phyloP scores from a whole-genome alignment of 2,888 invertebrate genomes.

The Colostygia pectinataria region DNA sequence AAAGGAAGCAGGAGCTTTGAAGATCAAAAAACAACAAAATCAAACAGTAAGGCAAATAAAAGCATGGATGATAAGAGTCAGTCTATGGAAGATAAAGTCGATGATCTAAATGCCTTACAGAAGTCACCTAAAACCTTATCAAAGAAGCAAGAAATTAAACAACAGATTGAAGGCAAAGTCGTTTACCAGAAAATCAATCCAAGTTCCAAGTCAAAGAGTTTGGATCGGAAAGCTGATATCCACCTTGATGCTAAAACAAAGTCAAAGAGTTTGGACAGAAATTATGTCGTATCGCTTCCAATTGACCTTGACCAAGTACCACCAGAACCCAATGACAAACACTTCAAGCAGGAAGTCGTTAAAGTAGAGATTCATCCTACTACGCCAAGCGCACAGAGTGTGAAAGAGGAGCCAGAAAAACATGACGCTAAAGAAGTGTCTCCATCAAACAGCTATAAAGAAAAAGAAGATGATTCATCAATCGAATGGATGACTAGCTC shows the following conservation, averaged over 20 bases:
- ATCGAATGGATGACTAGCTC: constrained; percentile 76
- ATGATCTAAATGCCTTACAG: constrained; percentile 79
- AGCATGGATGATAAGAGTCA: constrained; percentile 86
- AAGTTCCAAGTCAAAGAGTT: constrained; percentile 85
- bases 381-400: constrained; percentile 50
- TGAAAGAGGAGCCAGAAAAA: constrained; percentile 49
- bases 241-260: constrained; percentile 83
- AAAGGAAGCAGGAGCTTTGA: constrained; percentile 85
- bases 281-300: constrained; percentile 79
- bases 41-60: constrained; percentile 82
- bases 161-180: constrained; percentile 85
- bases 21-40: constrained; percentile 81
- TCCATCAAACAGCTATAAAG: constrained; percentile 68
- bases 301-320: constrained; percentile 53
- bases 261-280: constrained; percentile 87
- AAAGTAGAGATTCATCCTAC: constrained; percentile 76
- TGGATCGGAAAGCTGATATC: constrained; percentile 84
- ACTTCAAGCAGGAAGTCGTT: constrained; percentile 76
- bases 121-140: constrained; percentile 84
- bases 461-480: constrained; percentile 76
- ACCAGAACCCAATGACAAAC: constrained; percentile 65
- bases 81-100: constrained; percentile 84
- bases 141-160: constrained; percentile 84
- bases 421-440: constrained; percentile 57
- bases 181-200: constrained; percentile 82